These are phyloP conservation scores for Cryptocephalus primarius DNA, from an alignment of 2,888 invertebrate species.

Conservation along the genomic window DNA sequence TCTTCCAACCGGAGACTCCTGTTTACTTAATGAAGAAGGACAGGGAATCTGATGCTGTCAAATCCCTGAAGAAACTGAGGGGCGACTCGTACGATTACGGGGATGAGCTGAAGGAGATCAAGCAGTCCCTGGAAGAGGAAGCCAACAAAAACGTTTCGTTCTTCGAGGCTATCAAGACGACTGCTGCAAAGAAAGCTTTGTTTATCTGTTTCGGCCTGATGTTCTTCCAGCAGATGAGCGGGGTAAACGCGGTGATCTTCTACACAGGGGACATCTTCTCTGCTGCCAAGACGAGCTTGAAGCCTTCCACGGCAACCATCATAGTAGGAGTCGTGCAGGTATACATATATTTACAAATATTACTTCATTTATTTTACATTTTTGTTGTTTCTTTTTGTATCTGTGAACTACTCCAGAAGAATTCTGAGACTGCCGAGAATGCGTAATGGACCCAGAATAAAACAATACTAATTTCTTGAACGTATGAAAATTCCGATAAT, in stretches of 20 bases:
- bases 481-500: too few species aligned
- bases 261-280: conserved; percentile 64
- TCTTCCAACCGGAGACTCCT: conserved; percentile 84
- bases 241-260: conserved; percentile 75
- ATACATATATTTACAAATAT: too few species aligned
- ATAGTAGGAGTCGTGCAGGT: conserved; percentile 68
- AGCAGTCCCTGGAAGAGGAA: conserved; percentile 8
- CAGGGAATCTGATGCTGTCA: conserved; percentile 52
- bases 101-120: conserved; percentile 38
- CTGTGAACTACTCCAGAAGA: too few species aligned
- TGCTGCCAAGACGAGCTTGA: conserved; percentile 47
- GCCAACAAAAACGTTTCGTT: conserved; percentile 8
- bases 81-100: conserved; percentile 59
- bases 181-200: conserved; percentile 44
- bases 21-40: conserved; percentile 56
- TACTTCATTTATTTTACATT: too few species aligned
- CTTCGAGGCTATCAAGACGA: conserved; percentile 12
- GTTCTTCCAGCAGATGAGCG: conserved; percentile 80
- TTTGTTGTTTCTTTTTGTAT: too few species aligned
- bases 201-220: conserved; percentile 68
- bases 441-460: too few species aligned
- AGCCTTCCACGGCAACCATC: conserved; percentile 53
- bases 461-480: too few species aligned
- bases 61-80: conserved; percentile 61
- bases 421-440: too few species aligned